Conservation (phyloP, 2,888 invertebrate species). For the Venusia cambrica region DNA sequence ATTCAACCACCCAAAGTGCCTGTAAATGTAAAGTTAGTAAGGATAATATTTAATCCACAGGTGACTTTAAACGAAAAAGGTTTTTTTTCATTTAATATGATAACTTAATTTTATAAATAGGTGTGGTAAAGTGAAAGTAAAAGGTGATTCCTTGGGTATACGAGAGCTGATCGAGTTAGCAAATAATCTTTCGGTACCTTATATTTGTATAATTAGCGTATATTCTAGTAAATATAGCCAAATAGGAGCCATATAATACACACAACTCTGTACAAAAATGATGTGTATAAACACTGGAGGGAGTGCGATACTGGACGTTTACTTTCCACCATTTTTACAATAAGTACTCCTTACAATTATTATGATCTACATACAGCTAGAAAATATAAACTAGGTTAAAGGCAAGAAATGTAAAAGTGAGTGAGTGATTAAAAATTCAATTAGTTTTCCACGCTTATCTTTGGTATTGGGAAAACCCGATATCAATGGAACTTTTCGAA, state of each 20-base stretch:
- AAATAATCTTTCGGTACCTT: constrained; percentile 16
- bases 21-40: too few relatives aligned
- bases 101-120: too few relatives aligned
- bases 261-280: constrained; percentile 72
- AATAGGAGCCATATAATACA: constrained; percentile 58
- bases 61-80: too few relatives aligned
- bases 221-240: constrained; percentile 48
- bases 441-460: constrained; percentile 17
- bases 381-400: constrained; percentile 24
- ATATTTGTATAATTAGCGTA: constrained; percentile 28
- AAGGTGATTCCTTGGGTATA: too few relatives aligned
- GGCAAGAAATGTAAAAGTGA: constrained; percentile 9
- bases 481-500: constrained; percentile 4
- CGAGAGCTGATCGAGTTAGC: too few relatives aligned
- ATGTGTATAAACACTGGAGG: constrained; percentile 78
- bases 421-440: constrained; percentile 12
- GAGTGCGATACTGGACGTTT: constrained; percentile 80
- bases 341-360: constrained; percentile 40
- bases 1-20: too few relatives aligned
- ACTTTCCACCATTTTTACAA: constrained; percentile 60
- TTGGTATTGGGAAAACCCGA: constrained; percentile 5
- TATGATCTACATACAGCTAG: constrained; percentile 32
- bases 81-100: too few relatives aligned
- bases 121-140: too few relatives aligned
- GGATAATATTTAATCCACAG: too few relatives aligned